phyloP scores from a whole-genome alignment of 2,797 vertebrate genomes.

The Acipenser ruthenus region DNA sequence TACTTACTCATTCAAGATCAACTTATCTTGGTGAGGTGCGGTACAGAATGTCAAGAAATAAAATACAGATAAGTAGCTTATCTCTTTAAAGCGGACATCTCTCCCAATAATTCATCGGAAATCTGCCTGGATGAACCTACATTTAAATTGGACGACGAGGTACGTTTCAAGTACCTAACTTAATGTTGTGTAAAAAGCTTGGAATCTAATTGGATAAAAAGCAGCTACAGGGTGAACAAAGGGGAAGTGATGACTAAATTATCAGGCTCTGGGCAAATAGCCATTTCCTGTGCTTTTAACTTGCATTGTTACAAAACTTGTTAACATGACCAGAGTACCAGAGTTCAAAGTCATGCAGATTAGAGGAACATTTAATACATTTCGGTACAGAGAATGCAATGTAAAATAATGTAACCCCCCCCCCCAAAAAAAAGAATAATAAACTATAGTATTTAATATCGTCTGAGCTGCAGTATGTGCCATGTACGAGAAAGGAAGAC shows the following conservation, averaged over 20 bases:
- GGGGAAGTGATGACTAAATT: background rate
- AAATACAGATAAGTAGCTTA: background rate
- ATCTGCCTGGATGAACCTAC: background rate
- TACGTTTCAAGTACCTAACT: background rate
- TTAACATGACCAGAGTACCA: background rate
- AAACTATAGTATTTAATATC: background rate
- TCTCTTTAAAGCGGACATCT: background rate
- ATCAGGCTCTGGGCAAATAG: background rate
- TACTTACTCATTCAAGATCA: too few species aligned
- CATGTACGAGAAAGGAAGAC: background rate
- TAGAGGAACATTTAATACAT: background rate
- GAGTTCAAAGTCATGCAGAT: background rate
- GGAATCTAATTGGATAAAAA: background rate
- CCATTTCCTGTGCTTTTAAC: background rate
- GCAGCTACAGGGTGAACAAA: background rate
- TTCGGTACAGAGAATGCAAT: background rate
- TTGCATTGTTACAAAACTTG: background rate
- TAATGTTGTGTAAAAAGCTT: background rate
- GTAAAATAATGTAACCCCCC: background rate
- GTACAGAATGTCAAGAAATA: background rate
- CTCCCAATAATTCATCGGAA: background rate
- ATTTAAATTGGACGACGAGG: background rate
- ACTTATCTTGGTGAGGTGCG: too few species aligned
- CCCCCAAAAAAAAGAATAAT: background rate
- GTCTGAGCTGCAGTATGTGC: background rate